Evolutionary conservation across 2,113 vertebrate genomes (phyloP).

Genomic region (Stegastes partitus): DNA sequence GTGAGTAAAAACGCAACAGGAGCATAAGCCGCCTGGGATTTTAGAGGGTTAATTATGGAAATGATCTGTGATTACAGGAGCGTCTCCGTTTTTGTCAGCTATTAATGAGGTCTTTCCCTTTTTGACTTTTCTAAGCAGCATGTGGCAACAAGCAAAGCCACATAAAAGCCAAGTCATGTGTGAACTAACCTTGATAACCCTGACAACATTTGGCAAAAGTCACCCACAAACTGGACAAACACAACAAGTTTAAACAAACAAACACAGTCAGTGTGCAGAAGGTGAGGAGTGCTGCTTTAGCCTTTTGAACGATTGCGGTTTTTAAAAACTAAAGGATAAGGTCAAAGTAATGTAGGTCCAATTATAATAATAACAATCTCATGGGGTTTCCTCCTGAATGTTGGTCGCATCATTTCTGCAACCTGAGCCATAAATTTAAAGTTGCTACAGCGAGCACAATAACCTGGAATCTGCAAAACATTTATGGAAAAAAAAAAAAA

Average conservation of each 20-base stretch:
- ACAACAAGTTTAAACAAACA: background rate
- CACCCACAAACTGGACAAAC: background rate
- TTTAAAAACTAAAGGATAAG: too few relatives aligned
- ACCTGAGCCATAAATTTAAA: slow-evolving; percentile 37
- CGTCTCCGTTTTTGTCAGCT: slow-evolving; percentile 6
- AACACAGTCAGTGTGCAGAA: background rate
- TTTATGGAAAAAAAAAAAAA: background rate
- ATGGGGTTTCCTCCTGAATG: too few relatives aligned
- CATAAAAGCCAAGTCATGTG: background rate
- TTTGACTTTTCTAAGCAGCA: slow-evolving; percentile 16
- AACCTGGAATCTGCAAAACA: background rate
- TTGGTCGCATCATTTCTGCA: background rate
- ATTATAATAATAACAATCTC: too few relatives aligned
- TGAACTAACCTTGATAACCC: slow-evolving; percentile 1
- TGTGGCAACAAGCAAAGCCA: background rate
- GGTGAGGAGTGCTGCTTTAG: background rate
- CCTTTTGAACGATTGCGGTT: too few relatives aligned
- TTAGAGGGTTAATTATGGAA: background rate
- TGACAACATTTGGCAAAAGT: background rate
- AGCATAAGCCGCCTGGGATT: too few relatives aligned
- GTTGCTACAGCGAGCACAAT: background rate
- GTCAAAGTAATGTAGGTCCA: too few relatives aligned
- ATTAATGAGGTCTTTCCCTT: background rate
- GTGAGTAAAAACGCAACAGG: too few relatives aligned
- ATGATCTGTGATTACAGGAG: slow-evolving; percentile 3